Conservation (phyloP, 1,140 invertebrate genomes). For the Wasmannia auropunctata region DNA sequence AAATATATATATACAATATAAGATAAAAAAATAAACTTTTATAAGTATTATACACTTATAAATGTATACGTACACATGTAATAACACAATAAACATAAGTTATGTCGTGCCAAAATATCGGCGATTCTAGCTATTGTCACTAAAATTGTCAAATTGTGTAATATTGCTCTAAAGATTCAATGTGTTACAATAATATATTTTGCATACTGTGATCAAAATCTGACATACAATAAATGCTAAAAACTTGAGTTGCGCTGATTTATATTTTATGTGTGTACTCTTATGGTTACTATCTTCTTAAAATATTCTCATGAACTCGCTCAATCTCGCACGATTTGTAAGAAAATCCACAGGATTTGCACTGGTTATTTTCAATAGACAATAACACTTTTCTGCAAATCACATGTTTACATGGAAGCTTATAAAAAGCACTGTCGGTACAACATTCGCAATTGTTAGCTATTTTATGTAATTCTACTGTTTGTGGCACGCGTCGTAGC, state of each 20-base stretch:
- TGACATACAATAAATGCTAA: conserved; percentile 34
- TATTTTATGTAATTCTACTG: not conserved
- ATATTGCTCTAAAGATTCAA: conserved; percentile 24
- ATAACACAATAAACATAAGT: not conserved
- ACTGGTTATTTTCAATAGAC: conserved; percentile 68
- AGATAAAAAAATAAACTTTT: conserved; percentile 27
- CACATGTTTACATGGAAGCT: conserved; percentile 83
- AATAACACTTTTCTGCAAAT: conserved; percentile 81
- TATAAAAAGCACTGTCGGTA: conserved; percentile 78
- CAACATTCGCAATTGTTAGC: conserved; percentile 77
- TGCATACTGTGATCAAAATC: conserved; percentile 32
- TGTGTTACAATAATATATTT: conserved; percentile 43
- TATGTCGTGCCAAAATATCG: conserved; percentile 39
- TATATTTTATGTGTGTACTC: not conserved
- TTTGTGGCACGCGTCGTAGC: conserved; percentile 32
- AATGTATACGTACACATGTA: not conserved
- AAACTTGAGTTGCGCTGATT: not conserved
- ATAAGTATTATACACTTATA: conserved; percentile 14
- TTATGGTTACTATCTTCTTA: conserved; percentile 4
- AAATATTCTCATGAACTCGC: conserved; percentile 68
- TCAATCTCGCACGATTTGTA: conserved; percentile 74
- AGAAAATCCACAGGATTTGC: conserved; percentile 71
- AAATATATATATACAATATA: no score
- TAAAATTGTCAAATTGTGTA: conserved; percentile 35
- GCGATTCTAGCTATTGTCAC: not conserved